Evolutionary conservation across 2,888 invertebrate species (phyloP).

Genomic region (Patella depressa): DNA sequence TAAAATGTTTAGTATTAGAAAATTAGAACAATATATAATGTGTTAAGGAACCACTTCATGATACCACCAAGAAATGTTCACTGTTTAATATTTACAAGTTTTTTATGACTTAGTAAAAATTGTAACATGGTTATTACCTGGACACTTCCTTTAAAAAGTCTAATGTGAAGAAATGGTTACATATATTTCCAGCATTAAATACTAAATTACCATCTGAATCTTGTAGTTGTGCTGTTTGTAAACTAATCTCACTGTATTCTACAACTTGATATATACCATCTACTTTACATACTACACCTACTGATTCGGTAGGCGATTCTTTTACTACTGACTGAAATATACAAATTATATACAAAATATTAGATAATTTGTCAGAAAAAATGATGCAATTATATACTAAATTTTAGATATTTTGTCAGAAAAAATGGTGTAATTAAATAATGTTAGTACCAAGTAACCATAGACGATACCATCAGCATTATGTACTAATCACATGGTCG

Average conservation of each 20-base stretch:
- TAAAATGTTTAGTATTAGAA: too few species aligned
- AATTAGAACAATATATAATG: too few species aligned
- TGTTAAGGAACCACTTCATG: too few species aligned
- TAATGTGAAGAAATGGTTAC: constrained; percentile 95
- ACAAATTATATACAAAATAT: neutral
- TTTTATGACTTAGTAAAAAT: too few species aligned
- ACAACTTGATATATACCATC: constrained; percentile 90
- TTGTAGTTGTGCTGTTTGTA: constrained; percentile 84
- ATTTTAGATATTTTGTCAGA: neutral
- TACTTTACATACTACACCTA: constrained; percentile 95
- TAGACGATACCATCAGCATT: too few species aligned
- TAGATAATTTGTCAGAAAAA: neutral
- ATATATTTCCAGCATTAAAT: constrained; percentile 97
- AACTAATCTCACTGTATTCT: constrained; percentile 96
- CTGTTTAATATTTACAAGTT: too few species aligned
- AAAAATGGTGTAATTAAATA: neutral
- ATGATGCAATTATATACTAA: neutral
- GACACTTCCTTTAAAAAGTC: constrained; percentile 86
- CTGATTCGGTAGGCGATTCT: constrained; percentile 89
- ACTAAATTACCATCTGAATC: constrained; percentile 85
- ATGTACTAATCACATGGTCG: too few species aligned
- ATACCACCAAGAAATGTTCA: too few species aligned
- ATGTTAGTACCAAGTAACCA: too few species aligned
- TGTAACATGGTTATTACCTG: constrained; percentile 65
- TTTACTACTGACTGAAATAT: constrained; percentile 82